phyloP scores from a whole-genome alignment of 2,888 invertebrate genomes.

The Drosophila mimetica region DNA sequence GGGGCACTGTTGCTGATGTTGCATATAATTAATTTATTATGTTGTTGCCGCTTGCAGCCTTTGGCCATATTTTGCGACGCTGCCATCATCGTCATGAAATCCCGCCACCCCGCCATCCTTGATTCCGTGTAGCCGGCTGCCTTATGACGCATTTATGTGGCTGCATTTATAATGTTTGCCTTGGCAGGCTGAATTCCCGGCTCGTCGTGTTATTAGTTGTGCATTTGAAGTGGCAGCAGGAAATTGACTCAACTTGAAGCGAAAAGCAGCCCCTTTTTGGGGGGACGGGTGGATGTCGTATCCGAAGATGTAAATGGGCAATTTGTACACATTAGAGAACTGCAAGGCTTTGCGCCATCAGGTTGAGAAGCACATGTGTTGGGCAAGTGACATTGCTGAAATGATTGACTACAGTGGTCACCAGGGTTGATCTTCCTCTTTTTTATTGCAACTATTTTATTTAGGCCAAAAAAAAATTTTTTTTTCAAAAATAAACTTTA shows the following conservation, averaged over 20 bases:
- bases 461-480: no score
- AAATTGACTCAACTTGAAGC: slow-evolving; percentile 45
- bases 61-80: slow-evolving; percentile 57
- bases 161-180: slow-evolving; percentile 67
- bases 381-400: background rate
- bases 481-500: no score
- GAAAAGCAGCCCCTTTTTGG: slow-evolving; percentile 1
- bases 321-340: slow-evolving; percentile 54
- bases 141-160: slow-evolving; percentile 71
- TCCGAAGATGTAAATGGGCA: slow-evolving; percentile 40
- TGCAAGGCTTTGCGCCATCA: slow-evolving; percentile 8
- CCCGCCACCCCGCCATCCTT: slow-evolving; percentile 16
- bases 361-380: background rate
- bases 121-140: slow-evolving; percentile 30
- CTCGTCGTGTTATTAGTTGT: slow-evolving; percentile 55
- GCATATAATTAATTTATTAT: slow-evolving; percentile 80
- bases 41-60: slow-evolving; percentile 69
- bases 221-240: slow-evolving; percentile 61
- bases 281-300: slow-evolving; percentile 39
- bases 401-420: background rate
- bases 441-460: no score
- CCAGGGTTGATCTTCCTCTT: no score
- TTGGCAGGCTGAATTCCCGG: slow-evolving; percentile 10
- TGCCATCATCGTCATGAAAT: slow-evolving; percentile 14
- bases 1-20: slow-evolving; percentile 62